These are phyloP conservation scores for Eulithis prunata DNA, from an alignment of 2,888 invertebrate genomes.

Conservation along the genomic window DNA sequence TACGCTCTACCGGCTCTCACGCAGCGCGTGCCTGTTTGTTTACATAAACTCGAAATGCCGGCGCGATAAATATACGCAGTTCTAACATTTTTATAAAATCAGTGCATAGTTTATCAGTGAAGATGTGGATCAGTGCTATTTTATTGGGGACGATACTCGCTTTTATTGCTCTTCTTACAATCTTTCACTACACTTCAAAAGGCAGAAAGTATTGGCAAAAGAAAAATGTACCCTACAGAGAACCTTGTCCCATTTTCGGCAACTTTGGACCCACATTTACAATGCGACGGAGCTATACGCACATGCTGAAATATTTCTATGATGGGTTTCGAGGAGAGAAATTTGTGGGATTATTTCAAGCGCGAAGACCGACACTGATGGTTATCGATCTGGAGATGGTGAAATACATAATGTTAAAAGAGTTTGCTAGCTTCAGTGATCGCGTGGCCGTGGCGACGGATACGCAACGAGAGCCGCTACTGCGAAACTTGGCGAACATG, in stretches of 20 bases:
- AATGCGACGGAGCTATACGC: constrained; percentile 71
- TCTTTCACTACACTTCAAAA: constrained; percentile 69
- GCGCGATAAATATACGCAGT: constrained; percentile 51
- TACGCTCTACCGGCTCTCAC: constrained; percentile 47
- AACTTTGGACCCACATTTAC: constrained; percentile 76
- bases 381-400: constrained; percentile 69
- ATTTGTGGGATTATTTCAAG: constrained; percentile 77
- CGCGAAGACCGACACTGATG: constrained; percentile 74
- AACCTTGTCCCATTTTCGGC: constrained; percentile 80
- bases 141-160: constrained; percentile 59
- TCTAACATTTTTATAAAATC: constrained; percentile 40
- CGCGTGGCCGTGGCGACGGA: constrained; percentile 73
- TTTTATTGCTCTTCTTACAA: constrained; percentile 58
- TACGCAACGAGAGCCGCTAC: constrained; percentile 72
- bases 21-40: constrained; percentile 59
- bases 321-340: constrained; percentile 63
- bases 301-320: constrained; percentile 71
- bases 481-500: constrained; percentile 77
- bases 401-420: constrained; percentile 69
- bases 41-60: constrained; percentile 62
- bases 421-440: constrained; percentile 72
- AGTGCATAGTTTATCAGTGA: constrained; percentile 39
- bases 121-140: constrained; percentile 63
- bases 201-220: constrained; percentile 75
- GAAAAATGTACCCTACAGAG: constrained; percentile 73